Conservation (phyloP, 2,797 vertebrate species). For the Eleutherodactylus coqui region DNA sequence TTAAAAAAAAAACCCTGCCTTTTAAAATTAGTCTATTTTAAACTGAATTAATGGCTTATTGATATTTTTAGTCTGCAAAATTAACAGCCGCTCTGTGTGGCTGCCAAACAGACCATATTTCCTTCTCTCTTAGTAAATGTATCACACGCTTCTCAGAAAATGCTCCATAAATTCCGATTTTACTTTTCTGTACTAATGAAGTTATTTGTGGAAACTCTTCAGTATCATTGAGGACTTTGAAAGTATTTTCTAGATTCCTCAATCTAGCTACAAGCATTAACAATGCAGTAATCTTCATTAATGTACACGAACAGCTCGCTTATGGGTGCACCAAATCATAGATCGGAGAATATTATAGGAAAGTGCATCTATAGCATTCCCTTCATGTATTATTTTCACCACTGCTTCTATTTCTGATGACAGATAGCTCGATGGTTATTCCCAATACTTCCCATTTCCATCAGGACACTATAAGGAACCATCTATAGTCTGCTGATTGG, state of each 20-base stretch:
- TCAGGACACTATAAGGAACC: not conserved
- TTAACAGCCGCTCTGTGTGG: not conserved
- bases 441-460: not conserved
- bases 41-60: slow-evolving; percentile 32
- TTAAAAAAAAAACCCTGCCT: not conserved
- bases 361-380: not conserved
- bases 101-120: slow-evolving; percentile 34
- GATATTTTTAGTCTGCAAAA: slow-evolving; percentile 28
- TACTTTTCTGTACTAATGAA: slow-evolving; percentile 1
- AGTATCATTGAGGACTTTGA: not conserved
- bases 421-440: too few relatives aligned
- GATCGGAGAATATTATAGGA: not conserved
- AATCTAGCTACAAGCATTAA: not conserved
- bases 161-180: slow-evolving; percentile 15
- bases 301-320: not conserved
- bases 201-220: slow-evolving; percentile 39
- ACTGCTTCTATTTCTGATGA: not conserved
- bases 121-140: not conserved
- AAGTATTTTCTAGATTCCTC: not conserved
- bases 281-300: not conserved
- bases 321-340: not conserved
- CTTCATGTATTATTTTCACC: not conserved
- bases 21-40: slow-evolving; percentile 19
- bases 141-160: slow-evolving; percentile 8
- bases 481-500: not conserved